Conservation (phyloP, 2,797 vertebrate species). For the Heliangelus exortis region DNA sequence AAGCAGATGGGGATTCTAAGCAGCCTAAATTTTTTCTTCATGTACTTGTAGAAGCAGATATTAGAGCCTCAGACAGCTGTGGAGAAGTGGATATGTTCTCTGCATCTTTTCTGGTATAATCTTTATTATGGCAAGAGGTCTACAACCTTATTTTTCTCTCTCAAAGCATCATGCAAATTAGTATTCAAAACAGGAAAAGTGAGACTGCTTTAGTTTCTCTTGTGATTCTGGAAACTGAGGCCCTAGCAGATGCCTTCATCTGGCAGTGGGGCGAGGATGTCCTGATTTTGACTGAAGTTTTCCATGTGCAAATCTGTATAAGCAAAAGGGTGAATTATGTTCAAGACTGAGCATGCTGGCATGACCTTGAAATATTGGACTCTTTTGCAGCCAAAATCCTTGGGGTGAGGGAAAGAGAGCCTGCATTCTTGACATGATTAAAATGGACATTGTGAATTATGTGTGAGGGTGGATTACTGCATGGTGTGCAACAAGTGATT, state of each 20-base stretch:
- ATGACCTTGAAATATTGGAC: neutral
- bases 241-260: neutral
- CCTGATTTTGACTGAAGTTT: neutral
- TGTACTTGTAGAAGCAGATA: neutral
- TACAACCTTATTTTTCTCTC: neutral
- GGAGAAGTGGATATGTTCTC: neutral
- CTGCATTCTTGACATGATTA: constrained; percentile 1
- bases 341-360: neutral
- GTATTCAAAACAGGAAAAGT: neutral
- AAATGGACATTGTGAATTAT: constrained; percentile 7
- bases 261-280: neutral
- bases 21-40: neutral
- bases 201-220: neutral
- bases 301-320: neutral
- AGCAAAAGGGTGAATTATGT: neutral
- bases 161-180: neutral
- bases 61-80: neutral
- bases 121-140: neutral
- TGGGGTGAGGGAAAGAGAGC: neutral
- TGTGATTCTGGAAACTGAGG: neutral
- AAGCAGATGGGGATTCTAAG: neutral
- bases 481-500: neutral
- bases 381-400: neutral
- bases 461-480: neutral
- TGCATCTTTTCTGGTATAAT: neutral